Percentiles rank a stretch among this genome's conserved stretches.
phyloP scores from a whole-genome alignment of 2,888 invertebrate species.

The Epinotia ramella region DNA sequence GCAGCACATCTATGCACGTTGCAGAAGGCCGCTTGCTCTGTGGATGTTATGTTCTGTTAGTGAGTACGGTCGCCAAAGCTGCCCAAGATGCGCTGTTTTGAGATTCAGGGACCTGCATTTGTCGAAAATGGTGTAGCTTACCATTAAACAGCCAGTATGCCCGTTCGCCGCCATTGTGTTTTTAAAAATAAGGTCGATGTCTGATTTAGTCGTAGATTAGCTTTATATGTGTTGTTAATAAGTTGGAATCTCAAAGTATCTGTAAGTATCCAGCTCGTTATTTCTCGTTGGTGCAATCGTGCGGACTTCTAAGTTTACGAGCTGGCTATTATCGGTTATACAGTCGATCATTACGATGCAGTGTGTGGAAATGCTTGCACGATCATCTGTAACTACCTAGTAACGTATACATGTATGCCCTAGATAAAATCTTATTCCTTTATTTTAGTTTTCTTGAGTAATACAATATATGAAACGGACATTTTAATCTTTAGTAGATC shows the following conservation, averaged over 20 bases:
- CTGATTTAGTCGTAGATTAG: no score
- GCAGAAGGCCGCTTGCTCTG: no score
- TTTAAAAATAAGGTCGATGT: no score
- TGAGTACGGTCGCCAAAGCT: no score
- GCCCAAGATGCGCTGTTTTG: no score
- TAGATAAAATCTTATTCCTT: background rate
- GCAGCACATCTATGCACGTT: no score
- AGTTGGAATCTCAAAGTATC: conserved; percentile 4
- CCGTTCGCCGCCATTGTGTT: no score
- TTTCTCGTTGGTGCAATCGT: conserved; percentile 22
- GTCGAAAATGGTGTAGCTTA: no score
- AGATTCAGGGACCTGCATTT: no score
- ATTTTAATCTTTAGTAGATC: background rate
- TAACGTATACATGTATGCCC: background rate
- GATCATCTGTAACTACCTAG: conserved; percentile 17
- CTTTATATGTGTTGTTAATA: background rate
- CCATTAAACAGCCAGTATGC: no score
- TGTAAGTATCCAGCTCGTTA: conserved; percentile 8
- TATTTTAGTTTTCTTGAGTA: background rate
- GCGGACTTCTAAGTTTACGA: conserved; percentile 17
- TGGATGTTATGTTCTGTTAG: no score
- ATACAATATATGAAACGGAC: background rate
- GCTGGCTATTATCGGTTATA: conserved; percentile 28
- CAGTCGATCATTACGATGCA: conserved; percentile 33
- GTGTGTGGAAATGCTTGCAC: conserved; percentile 33